Evolutionary conservation across 1,140 invertebrate genomes (phyloP).

Genomic region (Drosophila leontia): DNA sequence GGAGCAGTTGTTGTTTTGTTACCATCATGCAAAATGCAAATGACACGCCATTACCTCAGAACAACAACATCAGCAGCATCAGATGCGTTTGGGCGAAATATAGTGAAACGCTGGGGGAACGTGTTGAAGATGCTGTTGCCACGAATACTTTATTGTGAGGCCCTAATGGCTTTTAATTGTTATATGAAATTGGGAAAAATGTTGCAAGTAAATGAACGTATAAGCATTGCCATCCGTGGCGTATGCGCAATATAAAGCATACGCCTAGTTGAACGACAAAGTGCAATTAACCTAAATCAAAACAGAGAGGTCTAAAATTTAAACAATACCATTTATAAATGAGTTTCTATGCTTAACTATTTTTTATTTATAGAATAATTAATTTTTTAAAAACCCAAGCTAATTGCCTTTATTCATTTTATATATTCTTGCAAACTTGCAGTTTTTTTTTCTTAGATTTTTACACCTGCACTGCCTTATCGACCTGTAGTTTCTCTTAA

Average conservation of each 20-base stretch:
- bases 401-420: conserved; percentile 1
- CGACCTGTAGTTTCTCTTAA: conserved; percentile 49
- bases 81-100: conserved; percentile 16
- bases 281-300: conserved; percentile 38
- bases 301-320: conserved; percentile 19
- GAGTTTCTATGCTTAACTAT: not conserved
- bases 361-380: not conserved
- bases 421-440: not conserved
- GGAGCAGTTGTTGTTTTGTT: conserved; percentile 47
- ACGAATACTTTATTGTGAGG: conserved; percentile 61
- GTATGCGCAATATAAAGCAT: conserved; percentile 13
- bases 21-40: conserved; percentile 70
- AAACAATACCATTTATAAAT: not conserved
- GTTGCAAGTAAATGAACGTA: conserved; percentile 18
- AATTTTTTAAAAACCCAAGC: not conserved
- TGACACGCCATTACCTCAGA: conserved; percentile 70
- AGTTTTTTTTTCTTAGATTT: not conserved
- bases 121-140: conserved; percentile 47
- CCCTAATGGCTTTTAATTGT: conserved; percentile 81
- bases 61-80: conserved; percentile 27
- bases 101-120: not conserved
- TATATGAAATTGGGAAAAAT: conserved; percentile 73
- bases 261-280: conserved; percentile 23
- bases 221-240: conserved; percentile 5
- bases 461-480: conserved; percentile 54